Base-by-base conservation (phyloP, 2,113 vertebrate species). In the Sula dactylatra region DNA sequence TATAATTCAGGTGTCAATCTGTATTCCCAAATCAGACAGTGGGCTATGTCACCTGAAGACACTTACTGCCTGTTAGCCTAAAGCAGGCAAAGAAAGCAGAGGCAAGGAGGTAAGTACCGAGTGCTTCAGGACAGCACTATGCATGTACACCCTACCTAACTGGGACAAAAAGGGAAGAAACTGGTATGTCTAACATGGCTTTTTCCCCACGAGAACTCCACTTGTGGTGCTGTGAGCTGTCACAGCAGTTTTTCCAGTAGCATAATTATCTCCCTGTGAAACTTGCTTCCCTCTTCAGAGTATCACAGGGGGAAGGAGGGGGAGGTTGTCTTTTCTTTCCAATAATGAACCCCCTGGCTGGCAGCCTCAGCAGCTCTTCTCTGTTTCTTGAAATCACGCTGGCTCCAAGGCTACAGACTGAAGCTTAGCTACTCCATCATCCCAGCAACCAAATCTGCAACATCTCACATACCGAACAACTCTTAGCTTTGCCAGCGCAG, bases 221-320 rank as follows among this genome's bases (percentile, higher is more conserved):
- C 72, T 74, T 49, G 79, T 16, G 62, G 71, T 47, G 62, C 88
- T 40, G 27, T 14, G 67, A 97, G 78, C 90, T 88, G 87, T 49
- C 90, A 65, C 91, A 87, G 93, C 74, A 88, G 64, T 83, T 95
- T 82, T 94, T 78, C 88, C 94, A 94, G 80, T 2, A 84, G 81
- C 4, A 0, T 32, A 84, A 96, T 84, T 82, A 94, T 52, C 81
- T 93, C 89, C 81, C 65, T 52, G 10, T 26, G 73, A 82, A 93
- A 69, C 65, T 56, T 29, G 32, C 69, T 89, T 79, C 58, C 77
- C 49, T 76, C 89, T 85, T 61, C 69, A 62, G 83, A 83, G 72
- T 4, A 8, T 17, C 1, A 1, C 3, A 1, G 34, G 15, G 49
- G 32, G 64, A 49, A 22, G 44, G 36, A 61, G 24, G 9, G 8